Evolutionary conservation across 2,113 vertebrate species (phyloP).

Genomic region (Onychorhynchus coronatus): DNA sequence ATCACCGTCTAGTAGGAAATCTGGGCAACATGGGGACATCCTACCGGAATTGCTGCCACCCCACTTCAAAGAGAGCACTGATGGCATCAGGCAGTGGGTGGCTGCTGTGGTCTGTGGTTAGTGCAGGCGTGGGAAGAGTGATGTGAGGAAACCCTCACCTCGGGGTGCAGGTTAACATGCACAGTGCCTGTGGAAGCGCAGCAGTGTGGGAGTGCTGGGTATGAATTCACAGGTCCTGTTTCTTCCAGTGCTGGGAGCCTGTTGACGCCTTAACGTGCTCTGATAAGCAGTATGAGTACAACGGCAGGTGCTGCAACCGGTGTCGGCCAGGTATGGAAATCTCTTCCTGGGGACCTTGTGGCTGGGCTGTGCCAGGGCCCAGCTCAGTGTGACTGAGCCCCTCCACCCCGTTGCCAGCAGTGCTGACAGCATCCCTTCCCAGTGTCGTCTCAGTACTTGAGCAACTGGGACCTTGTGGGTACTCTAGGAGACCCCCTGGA

Average conservation of each 20-base stretch:
- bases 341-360: background rate
- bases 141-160: background rate
- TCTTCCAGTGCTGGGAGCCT: slow-evolving; percentile 24
- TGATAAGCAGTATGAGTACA: background rate
- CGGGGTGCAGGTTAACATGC: background rate
- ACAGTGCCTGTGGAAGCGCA: fast-evolving
- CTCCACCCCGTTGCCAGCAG: background rate
- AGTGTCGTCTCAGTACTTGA: background rate
- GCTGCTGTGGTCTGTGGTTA: slow-evolving; percentile 32
- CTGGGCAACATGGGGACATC: background rate
- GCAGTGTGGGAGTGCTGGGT: fast-evolving
- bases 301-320: slow-evolving; percentile 39
- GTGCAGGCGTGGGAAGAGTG: background rate
- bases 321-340: slow-evolving; percentile 54
- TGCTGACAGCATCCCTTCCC: background rate
- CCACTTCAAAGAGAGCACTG: slow-evolving; percentile 21
- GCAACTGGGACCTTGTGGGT: background rate
- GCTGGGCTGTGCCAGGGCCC: background rate
- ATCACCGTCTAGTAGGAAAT: background rate
- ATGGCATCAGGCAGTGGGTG: background rate
- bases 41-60: background rate
- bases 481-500: background rate
- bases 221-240: background rate
- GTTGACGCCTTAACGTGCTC: background rate
- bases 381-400: fast-evolving